phyloP scores from a whole-genome alignment of 2,888 invertebrate species.

The Brassicogethes aeneus region DNA sequence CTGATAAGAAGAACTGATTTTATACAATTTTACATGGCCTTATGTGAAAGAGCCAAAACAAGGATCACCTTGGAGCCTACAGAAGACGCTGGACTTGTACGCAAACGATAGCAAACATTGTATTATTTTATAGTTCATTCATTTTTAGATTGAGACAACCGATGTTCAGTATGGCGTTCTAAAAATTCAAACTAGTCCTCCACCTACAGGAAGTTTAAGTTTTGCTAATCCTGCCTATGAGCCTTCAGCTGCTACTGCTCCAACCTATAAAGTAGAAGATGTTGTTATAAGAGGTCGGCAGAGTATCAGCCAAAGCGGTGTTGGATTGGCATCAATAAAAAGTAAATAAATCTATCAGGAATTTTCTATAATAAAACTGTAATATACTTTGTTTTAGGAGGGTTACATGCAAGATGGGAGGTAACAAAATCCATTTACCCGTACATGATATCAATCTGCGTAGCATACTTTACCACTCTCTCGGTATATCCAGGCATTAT shows the following conservation, averaged over 20 bases:
- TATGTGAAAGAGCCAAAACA: constrained; percentile 64
- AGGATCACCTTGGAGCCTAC: constrained; percentile 77
- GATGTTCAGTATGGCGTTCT: constrained; percentile 66
- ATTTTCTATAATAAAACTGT: too few relatives aligned
- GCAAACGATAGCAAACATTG: constrained; percentile 6
- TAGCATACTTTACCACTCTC: constrained; percentile 84
- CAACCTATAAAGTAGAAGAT: constrained; percentile 66
- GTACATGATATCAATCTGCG: constrained; percentile 81
- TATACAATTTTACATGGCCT: constrained; percentile 70
- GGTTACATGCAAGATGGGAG: constrained; percentile 62
- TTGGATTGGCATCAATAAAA: constrained; percentile 45
- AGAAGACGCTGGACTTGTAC: constrained; percentile 73
- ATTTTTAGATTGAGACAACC: constrained; percentile 54
- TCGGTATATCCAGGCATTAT: constrained; percentile 86
- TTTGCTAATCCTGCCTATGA: constrained; percentile 82
- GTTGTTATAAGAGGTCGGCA: constrained; percentile 57
- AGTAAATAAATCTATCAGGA: constrained; percentile 35
- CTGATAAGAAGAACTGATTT: constrained; percentile 71
- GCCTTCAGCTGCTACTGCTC: constrained; percentile 55
- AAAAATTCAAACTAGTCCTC: constrained; percentile 64
- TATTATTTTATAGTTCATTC: constrained; percentile 3
- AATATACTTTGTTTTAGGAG: constrained; percentile 47
- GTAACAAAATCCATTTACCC: constrained; percentile 81
- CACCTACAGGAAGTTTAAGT: constrained; percentile 52
- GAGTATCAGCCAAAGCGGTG: constrained; percentile 39